Conservation (phyloP, 2,888 invertebrate species). For the Machimus atricapillus region DNA sequence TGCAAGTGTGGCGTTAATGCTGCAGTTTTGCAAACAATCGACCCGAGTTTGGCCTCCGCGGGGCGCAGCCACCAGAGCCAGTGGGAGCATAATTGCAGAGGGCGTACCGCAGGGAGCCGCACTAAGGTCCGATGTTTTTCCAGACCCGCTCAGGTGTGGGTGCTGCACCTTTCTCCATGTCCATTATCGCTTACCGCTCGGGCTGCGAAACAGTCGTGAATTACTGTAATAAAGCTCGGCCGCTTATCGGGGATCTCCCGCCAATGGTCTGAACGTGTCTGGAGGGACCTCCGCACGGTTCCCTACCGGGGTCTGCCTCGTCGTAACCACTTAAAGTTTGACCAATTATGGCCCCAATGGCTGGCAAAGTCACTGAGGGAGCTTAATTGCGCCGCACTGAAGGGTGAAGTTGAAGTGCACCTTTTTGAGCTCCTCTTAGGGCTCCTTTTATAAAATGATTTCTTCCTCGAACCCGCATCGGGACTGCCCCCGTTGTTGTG, state of each 20-base stretch:
- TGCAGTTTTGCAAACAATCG: not conserved
- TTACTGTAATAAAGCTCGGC: constrained; percentile 40
- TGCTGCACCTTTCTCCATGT: constrained; percentile 4
- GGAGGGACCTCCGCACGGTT: not conserved
- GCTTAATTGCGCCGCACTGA: constrained; percentile 18
- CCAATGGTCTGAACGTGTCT: constrained; percentile 39
- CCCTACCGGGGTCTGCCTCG: not conserved
- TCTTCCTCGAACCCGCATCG: not conserved
- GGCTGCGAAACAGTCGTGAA: constrained; percentile 39
- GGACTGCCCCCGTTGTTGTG: not conserved
- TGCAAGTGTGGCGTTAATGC: not conserved
- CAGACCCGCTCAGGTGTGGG: not conserved
- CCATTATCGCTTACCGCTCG: constrained; percentile 39
- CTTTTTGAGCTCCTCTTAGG: not conserved
- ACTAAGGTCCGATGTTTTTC: not conserved
- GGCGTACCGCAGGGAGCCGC: not conserved
- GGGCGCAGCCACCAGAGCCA: not conserved
- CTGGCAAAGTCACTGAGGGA: not conserved
- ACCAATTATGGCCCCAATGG: not conserved
- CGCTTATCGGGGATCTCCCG: constrained; percentile 42
- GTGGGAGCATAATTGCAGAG: not conserved
- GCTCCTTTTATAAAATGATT: not conserved
- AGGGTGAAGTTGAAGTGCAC: constrained; percentile 25
- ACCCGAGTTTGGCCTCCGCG: not conserved
- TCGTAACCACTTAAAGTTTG: constrained; percentile 6